Evolutionary conservation across 2,888 invertebrate species (phyloP), one percentile per base, ranked within the genome.

Genomic region (Sminthurides aquaticus): DNA sequence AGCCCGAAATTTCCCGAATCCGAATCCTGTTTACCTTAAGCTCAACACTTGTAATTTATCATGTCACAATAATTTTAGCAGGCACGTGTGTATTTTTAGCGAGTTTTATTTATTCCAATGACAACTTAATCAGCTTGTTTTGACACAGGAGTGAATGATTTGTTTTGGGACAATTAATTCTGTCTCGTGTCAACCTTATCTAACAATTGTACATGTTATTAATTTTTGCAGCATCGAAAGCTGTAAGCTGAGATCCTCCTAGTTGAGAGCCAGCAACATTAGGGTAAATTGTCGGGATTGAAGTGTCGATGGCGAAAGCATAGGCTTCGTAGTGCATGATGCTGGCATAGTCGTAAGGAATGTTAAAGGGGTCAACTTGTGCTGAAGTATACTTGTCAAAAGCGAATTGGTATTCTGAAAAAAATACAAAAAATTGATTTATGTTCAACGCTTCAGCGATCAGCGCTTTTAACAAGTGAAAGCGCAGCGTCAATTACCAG

Each of bases 251-350:
- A 18, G 27, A 54, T 15, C 27, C 26, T 18, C 59, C 59, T 18
- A 67, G 54, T 26, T 20, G 25, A 1, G 54, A 34, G 28, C 59
- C 49, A 2, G 43, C 2, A 20, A 60, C 49, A 15, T 22, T 15
- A 18, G 52, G 52, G 22, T 52, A 52, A 52, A 66, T 62, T 1
- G 66, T 66, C 1, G 56, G 63, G 15, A 18, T 49, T 25, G 28
- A 28, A 2, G 66, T 34, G 56, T 63, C 55, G 49, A 63, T 79
- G 56, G 79, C 79, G 69, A 81, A 80, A 15, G 80, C 80, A 57
- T 77, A 78, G 43, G 79, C 79, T 60, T 78, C 79, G 67, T 80
- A 80, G 76, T 80, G 78, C 80, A 80, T 80, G 22, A 80, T 77
- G n/a, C 79, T 79, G 52, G 76, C 77, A 74, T 79, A 79, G 67